phyloP scores from a whole-genome alignment of 2,888 invertebrate genomes.

The Clepsis dumicolana region DNA sequence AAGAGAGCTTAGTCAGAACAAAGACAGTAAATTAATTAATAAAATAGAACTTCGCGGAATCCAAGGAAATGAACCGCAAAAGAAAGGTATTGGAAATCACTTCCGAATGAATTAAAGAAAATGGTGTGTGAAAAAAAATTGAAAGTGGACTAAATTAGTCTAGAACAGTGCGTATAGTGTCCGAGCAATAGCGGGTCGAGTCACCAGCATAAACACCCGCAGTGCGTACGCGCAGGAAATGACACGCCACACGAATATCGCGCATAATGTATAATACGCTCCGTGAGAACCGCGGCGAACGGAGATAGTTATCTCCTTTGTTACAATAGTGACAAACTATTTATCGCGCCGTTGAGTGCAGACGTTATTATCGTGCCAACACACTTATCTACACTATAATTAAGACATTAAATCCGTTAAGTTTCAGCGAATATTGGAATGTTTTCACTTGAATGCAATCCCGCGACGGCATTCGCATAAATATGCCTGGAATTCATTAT shows the following conservation, averaged over 20 bases:
- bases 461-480: not conserved
- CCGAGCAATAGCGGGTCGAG: conserved; percentile 69
- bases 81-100: not conserved
- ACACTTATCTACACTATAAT: conserved; percentile 25
- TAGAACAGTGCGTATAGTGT: conserved; percentile 76
- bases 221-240: conserved; percentile 61
- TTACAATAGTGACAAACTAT: conserved; percentile 73
- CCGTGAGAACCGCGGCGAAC: conserved; percentile 69
- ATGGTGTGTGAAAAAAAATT: conserved; percentile 79
- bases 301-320: conserved; percentile 65
- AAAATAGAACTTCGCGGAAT: not conserved
- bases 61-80: not conserved
- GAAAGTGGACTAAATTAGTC: conserved; percentile 83
- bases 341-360: conserved; percentile 66
- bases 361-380: conserved; percentile 55
- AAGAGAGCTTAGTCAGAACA: no score
- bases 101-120: conserved; percentile 72
- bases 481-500: conserved; percentile 23
- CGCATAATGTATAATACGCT: conserved; percentile 47
- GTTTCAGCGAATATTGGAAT: conserved; percentile 1
- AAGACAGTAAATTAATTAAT: not conserved
- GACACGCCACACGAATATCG: conserved; percentile 60
- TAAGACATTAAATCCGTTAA: conserved; percentile 29
- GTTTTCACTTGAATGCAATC: not conserved
- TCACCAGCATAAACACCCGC: conserved; percentile 61